Evolutionary conservation across 1,140 invertebrate genomes (phyloP).

Genomic region (Lucilia cuprina): DNA sequence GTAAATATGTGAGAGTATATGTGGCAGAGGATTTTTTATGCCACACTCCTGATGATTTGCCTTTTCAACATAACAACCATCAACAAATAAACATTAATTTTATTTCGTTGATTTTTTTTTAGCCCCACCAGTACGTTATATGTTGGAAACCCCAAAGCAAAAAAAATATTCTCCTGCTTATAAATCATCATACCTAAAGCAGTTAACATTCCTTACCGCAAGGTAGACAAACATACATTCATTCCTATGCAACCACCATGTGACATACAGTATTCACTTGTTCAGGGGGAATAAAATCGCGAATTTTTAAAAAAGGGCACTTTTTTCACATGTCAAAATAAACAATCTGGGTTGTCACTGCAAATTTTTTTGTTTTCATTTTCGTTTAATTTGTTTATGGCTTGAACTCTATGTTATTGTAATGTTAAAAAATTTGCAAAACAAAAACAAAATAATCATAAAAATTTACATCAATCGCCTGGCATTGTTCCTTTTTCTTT

Average conservation of each 20-base stretch:
- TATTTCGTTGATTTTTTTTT: neutral
- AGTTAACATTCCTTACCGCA: constrained; percentile 16
- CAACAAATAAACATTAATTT: constrained; percentile 35
- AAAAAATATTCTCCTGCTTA: neutral
- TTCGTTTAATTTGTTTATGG: constrained; percentile 22
- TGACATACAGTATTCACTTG: neutral
- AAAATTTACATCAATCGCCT: neutral
- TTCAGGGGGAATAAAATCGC: neutral
- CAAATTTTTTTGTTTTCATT: constrained; percentile 13
- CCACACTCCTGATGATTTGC: constrained; percentile 19
- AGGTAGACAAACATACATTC: neutral
- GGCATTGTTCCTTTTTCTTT: neutral
- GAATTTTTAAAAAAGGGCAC: neutral
- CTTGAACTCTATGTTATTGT: neutral
- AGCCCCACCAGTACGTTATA: neutral
- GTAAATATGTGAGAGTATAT: neutral
- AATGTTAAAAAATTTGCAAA: constrained; percentile 36
- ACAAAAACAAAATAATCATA: constrained; percentile 34
- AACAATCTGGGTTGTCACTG: constrained; percentile 42
- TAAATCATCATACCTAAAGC: constrained; percentile 15
- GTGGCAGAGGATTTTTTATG: neutral
- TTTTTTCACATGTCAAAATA: constrained; percentile 57
- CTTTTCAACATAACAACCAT: constrained; percentile 31
- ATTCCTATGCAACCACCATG: neutral
- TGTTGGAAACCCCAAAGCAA: neutral